Conservation (phyloP, 2,888 invertebrate genomes). For the Mythimna lalbum region DNA sequence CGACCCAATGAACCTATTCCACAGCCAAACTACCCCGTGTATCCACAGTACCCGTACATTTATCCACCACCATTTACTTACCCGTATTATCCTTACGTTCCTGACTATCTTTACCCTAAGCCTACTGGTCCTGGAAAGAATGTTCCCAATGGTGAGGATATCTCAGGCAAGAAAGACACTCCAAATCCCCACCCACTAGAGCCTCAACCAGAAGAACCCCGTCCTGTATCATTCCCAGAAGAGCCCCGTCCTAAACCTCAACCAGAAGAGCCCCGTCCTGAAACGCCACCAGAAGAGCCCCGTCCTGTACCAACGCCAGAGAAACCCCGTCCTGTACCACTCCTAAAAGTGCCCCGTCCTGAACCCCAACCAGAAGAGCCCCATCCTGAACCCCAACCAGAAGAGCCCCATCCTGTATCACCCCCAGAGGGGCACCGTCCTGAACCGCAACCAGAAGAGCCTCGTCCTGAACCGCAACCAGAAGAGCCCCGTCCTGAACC, state of each 20-base stretch:
- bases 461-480: neutral
- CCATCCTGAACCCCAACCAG: neutral
- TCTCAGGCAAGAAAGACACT: neutral
- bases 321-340: too few relatives aligned
- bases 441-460: neutral
- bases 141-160: neutral
- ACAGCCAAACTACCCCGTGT: constrained; percentile 15
- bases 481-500: neutral
- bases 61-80: constrained; percentile 41
- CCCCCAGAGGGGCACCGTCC: neutral
- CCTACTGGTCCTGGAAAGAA: neutral
- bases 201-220: neutral
- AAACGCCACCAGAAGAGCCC: neutral
- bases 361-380: neutral
- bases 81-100: constrained; percentile 17
- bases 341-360: neutral
- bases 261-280: neutral
- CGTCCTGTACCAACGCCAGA: neutral
- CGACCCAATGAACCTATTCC: constrained; percentile 1
- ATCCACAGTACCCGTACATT: constrained; percentile 42
- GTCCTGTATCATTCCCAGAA: too few relatives aligned
- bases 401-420: neutral
- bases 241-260: too few relatives aligned
- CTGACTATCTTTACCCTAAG: neutral
- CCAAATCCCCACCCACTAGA: neutral